phyloP scores from a whole-genome alignment of 1,140 invertebrate genomes.

The Pachyrhynchus sulphureomaculatus region DNA sequence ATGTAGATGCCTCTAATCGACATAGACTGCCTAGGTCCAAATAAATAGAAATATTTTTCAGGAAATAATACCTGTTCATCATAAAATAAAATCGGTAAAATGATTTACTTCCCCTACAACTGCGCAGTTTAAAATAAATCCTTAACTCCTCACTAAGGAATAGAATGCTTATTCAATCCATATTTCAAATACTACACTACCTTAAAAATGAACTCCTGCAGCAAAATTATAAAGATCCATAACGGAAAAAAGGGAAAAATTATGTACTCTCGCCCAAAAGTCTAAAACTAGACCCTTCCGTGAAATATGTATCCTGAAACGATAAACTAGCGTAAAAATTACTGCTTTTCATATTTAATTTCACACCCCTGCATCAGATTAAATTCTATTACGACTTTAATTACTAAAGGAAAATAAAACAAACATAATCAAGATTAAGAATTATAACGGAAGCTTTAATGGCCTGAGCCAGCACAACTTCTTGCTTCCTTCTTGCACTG shows the following conservation, averaged over 20 bases:
- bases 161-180: too few relatives aligned
- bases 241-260: background rate
- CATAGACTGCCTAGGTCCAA: too few relatives aligned
- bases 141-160: too few relatives aligned
- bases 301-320: background rate
- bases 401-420: conserved; percentile 24
- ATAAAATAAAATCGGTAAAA: too few relatives aligned
- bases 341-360: conserved; percentile 18
- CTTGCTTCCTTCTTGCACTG: conserved; percentile 13
- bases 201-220: too few relatives aligned
- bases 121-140: too few relatives aligned
- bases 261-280: background rate
- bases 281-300: background rate
- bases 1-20: too few relatives aligned
- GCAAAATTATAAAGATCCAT: too few relatives aligned
- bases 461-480: conserved; percentile 17
- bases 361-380: conserved; percentile 20
- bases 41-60: too few relatives aligned
- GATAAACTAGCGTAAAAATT: conserved; percentile 2
- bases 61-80: too few relatives aligned
- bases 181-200: too few relatives aligned
- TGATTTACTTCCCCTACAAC: too few relatives aligned
- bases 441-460: conserved; percentile 25
- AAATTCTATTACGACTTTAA: conserved; percentile 27
- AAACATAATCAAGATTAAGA: conserved; percentile 26